Conservation (phyloP, 2,797 vertebrate genomes). For the Threskiornis aethiopicus region DNA sequence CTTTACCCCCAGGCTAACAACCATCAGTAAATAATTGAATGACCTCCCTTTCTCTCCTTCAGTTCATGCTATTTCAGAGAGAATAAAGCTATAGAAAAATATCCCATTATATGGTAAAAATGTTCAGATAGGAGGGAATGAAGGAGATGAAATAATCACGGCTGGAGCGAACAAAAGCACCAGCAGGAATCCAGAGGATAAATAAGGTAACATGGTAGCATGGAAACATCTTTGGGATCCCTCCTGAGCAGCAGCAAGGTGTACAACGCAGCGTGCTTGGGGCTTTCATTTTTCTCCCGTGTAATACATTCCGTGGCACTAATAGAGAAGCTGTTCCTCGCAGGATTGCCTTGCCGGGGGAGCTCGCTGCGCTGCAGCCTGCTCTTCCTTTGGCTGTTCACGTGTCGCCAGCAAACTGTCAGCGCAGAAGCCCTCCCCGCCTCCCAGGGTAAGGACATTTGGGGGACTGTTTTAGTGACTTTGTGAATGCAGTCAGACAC, state of each 20-base stretch:
- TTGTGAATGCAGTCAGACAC: accelerated
- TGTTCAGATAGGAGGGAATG: not conserved
- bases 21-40: constrained; percentile 44
- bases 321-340: not conserved
- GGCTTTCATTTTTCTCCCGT: not conserved
- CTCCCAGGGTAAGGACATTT: not conserved
- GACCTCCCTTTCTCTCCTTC: constrained; percentile 13
- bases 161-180: not conserved
- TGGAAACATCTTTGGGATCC: not conserved
- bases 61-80: not conserved
- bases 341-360: not conserved
- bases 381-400: not conserved
- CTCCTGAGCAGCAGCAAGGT: constrained; percentile 12
- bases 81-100: constrained; percentile 15
- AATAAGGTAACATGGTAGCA: not conserved
- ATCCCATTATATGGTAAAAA: constrained; percentile 49
- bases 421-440: not conserved
- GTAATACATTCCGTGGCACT: not conserved
- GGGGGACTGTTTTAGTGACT: not conserved
- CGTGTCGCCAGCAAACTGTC: not conserved
- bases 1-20: constrained; percentile 30
- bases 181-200: constrained; percentile 9
- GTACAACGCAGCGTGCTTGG: not conserved
- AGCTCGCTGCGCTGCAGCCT: not conserved
- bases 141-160: constrained; percentile 18